These are phyloP conservation scores for Cremastobaeus sp. DNA, from an alignment of 2,888 invertebrate genomes.

Conservation along the genomic window DNA sequence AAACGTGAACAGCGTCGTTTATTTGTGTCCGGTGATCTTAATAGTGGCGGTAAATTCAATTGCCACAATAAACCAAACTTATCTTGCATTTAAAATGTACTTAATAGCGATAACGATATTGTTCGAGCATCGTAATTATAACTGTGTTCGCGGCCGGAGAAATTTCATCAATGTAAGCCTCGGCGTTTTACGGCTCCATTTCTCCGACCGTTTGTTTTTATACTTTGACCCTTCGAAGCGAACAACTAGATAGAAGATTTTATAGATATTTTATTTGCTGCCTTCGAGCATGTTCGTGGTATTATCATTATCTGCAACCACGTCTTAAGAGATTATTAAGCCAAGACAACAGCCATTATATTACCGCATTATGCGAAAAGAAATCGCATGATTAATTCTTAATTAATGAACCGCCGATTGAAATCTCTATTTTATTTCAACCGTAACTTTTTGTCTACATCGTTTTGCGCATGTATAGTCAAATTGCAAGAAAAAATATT, in stretches of 20 bases:
- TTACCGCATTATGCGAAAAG: conserved; percentile 2
- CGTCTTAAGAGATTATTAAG: conserved; percentile 4
- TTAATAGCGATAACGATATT: conserved; percentile 41
- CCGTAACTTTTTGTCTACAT: no score
- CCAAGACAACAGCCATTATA: conserved; percentile 20
- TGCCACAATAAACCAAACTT: conserved; percentile 8
- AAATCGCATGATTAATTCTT: no score
- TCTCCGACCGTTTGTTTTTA: conserved; percentile 4
- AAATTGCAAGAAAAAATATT: no score
- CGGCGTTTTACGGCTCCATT: conserved; percentile 20
- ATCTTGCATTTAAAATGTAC: conserved; percentile 25
- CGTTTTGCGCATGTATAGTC: no score
- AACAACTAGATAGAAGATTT: conserved; percentile 41
- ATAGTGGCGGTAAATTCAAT: neutral
- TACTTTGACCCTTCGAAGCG: conserved; percentile 30
- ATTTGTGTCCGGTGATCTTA: conserved; percentile 3
- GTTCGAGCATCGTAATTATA: conserved; percentile 40
- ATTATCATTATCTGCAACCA: conserved; percentile 6
- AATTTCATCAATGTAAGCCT: conserved; percentile 33
- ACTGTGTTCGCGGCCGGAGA: conserved; percentile 16
- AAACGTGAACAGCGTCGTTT: neutral
- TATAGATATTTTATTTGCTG: conserved; percentile 44
- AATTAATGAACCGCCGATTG: no score
- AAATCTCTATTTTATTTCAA: no score
- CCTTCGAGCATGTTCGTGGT: conserved; percentile 22